Conservation (phyloP, 2,113 vertebrate genomes). For the Axis porcinus region DNA sequence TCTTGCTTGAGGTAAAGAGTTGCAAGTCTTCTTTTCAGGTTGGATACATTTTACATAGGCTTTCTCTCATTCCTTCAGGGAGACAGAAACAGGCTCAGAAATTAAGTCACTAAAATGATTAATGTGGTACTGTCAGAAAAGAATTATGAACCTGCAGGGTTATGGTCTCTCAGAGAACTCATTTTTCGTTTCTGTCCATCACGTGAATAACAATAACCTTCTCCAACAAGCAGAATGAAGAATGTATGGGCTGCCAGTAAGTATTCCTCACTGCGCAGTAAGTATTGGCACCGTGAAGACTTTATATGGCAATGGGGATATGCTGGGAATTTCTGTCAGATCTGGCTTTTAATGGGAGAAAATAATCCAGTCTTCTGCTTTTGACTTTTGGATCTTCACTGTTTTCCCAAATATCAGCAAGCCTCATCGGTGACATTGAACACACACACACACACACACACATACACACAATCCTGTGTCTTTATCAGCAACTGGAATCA, state of each 20-base stretch:
- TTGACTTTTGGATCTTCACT: neutral
- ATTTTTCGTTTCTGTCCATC: slow-evolving; percentile 67
- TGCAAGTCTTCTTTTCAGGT: neutral
- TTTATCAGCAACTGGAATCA: neutral
- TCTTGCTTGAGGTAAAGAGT: slow-evolving; percentile 34
- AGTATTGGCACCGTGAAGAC: slow-evolving; percentile 26
- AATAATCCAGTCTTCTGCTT: neutral
- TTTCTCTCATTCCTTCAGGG: slow-evolving; percentile 60
- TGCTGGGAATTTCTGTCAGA: slow-evolving; percentile 9
- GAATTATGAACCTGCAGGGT: slow-evolving; percentile 71
- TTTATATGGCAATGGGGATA: neutral
- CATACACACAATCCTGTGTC: neutral
- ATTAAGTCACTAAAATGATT: slow-evolving; percentile 70
- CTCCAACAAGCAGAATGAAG: neutral
- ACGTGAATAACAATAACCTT: slow-evolving; percentile 68
- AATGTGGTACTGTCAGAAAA: slow-evolving; percentile 62
- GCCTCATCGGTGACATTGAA: neutral
- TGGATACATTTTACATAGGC: slow-evolving; percentile 40
- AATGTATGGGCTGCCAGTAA: neutral
- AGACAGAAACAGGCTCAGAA: slow-evolving; percentile 67
- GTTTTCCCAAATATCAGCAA: neutral
- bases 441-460: neutral
- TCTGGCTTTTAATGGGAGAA: neutral
- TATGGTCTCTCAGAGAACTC: slow-evolving; percentile 70
- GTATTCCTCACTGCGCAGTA: slow-evolving; percentile 30